Base-by-base conservation (phyloP, 2,888 invertebrate genomes). In the Eilema griseolum region DNA sequence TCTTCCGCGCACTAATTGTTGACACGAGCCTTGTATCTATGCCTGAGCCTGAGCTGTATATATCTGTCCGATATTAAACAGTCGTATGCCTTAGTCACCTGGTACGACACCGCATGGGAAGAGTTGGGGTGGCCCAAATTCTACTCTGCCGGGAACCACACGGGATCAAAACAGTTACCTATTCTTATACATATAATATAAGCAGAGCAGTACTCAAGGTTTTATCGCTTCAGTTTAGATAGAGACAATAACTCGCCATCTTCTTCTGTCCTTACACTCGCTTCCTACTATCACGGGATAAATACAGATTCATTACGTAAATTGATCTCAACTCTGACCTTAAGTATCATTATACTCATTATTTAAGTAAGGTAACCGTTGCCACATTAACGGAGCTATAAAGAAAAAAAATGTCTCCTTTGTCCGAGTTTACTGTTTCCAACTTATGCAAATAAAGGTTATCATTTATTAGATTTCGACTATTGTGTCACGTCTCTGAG, bases 401-500 rank as follows among this genome's bases (percentile, higher is more conserved):
- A 28, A 33, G 10, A 33, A 61, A 28, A n/a, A 31, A 31, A 2
- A 5, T 33, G 3, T 59, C 3, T 59, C 61, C 28, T 61, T 61
- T 24, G 28, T 61, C n/a, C 31, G 33, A 12, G 46, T 63, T 41
- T 63, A 63, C 63, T 52, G 63, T 26, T 63, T 33, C 31, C n/a
- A 61, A 33, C 33, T 61, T 59, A 59, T 59, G 57, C 57, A 59
- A 59, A 61, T 61, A n/a, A 31, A 63, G 24, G 16, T 52, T 23
- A 52, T 59, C 26, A 26, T 59, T 63, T 63, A 28, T 20, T 46
- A 20, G 63, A 65, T 28, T 56, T 24, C 12, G 20, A 23, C 65
- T 31, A 65, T 56, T 65, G 65, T 65, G 37, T 65, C 65, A 65
- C 16, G 56, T 12, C 24, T 31, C 62, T 59, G 24, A 59, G 57